Evolutionary conservation across 1,140 invertebrate genomes (phyloP), one percentile per base, ranked within the genome.

Genomic region (Anastrepha obliqua): DNA sequence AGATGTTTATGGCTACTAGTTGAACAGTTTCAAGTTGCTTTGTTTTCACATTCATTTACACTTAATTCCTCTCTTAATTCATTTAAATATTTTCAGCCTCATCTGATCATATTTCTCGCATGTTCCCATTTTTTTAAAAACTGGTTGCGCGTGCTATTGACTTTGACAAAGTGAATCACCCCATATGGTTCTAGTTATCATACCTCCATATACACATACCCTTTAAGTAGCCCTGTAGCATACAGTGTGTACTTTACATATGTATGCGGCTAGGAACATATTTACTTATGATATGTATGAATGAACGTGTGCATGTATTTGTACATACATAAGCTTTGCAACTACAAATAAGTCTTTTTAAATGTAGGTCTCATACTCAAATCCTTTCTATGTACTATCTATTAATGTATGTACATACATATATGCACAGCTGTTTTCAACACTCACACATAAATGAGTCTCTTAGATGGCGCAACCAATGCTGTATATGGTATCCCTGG

Each of bases 401-500:
- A 29, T 29, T 29, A 29, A 55, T 55, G 51, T 11, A 55, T 55
- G 51, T 62, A 15, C 60, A 62, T 62, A 62, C 60, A 62, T 62
- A 62, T 62, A 62, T 58, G 13, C 29, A 29, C 29, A 29, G 29
- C 29, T 29, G 29, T 29, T 29, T 29, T 29, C 29, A 29, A 29
- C 29, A 29, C 29, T 29, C 29, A 29, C 29, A 29, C 29, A 29
- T 29, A 29, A 29, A 29, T 29, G 29, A 29, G 29, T 29, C 29
- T 29, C 29, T 29, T 29, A 29, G 29, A 29, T 29, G 29, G 29
- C 29, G 29, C 55, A 58, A 67, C 11, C 20, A 42, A 39, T 42
- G 65, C 39, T 67, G 65, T 44, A 74, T 42, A 60, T 85, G 47
- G 51, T 88, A 92, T 92, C 91, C 91, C 91, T 92, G 91, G 91